Conservation (phyloP, 2,888 invertebrate genomes). For the Latrodectus hesperus region DNA sequence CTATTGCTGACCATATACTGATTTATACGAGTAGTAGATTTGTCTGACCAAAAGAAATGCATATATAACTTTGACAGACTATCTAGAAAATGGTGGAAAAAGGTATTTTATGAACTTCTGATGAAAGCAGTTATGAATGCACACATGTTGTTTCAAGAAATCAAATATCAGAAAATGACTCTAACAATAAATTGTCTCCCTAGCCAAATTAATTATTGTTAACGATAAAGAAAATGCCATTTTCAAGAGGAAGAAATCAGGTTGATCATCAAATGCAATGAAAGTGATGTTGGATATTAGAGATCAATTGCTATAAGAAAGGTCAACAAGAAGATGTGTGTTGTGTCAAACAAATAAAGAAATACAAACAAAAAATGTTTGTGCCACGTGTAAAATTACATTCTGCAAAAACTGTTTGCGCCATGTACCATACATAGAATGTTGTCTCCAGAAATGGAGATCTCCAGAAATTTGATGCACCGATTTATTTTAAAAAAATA, state of each 20-base stretch:
- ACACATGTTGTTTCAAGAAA: constrained; percentile 21
- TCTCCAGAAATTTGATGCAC: too few relatives aligned
- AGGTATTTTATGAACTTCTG: constrained; percentile 72
- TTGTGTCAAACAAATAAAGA: background rate
- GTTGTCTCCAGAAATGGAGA: background rate
- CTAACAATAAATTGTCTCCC: constrained; percentile 8
- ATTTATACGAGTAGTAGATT: constrained; percentile 72
- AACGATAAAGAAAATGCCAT: constrained; percentile 21
- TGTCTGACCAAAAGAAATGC: constrained; percentile 72
- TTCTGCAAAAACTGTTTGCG: constrained; percentile 7
- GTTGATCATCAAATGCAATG: constrained; percentile 9
- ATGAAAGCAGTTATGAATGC: constrained; percentile 72
- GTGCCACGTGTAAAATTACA: background rate
- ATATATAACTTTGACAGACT: constrained; percentile 72
- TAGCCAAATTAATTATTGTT: constrained; percentile 10
- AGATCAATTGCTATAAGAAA: background rate
- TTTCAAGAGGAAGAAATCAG: constrained; percentile 25
- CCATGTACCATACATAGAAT: background rate
- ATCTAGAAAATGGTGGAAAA: constrained; percentile 72
- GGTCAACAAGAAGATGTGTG: background rate
- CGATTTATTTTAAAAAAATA: too few relatives aligned
- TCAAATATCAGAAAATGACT: constrained; percentile 16
- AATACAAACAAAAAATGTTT: background rate
- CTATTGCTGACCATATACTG: constrained; percentile 71
- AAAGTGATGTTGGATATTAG: constrained; percentile 15